phyloP scores from a whole-genome alignment of 2,797 vertebrate species.

The Chloroceryle inda region DNA sequence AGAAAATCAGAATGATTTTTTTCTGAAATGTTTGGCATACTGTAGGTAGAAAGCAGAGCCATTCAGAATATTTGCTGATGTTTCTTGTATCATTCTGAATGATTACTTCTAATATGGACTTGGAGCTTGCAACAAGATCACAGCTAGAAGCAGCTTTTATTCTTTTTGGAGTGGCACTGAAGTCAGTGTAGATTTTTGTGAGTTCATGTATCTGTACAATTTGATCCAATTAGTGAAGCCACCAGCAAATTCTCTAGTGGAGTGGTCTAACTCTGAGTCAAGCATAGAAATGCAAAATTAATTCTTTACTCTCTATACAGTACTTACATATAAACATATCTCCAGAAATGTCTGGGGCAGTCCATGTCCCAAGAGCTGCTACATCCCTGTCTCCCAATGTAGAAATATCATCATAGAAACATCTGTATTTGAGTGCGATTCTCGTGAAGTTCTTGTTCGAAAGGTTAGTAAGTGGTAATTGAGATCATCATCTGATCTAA shows the following conservation, averaged over 20 bases:
- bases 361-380: not conserved
- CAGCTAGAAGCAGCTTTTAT: not conserved
- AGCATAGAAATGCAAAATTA: not conserved
- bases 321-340: not conserved
- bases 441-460: not conserved
- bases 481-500: not conserved
- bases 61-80: not conserved
- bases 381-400: not conserved
- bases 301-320: not conserved
- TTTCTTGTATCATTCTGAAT: not conserved
- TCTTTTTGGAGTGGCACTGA: not conserved
- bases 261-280: not conserved
- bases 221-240: not conserved
- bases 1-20: not conserved
- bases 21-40: not conserved
- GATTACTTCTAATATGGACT: not conserved
- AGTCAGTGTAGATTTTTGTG: rapidly evolving
- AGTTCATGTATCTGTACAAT: not conserved
- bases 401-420: not conserved
- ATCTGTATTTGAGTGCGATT: not conserved
- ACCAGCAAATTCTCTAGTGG: not conserved
- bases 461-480: not conserved
- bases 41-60: not conserved
- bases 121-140: not conserved
- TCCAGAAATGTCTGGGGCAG: not conserved